A percentile compares a stretch with the other conserved stretches of the same genome.
These are phyloP conservation scores for Syngnathoides biaculeatus DNA, from an alignment of 2,113 vertebrate species.

Conservation along the genomic window DNA sequence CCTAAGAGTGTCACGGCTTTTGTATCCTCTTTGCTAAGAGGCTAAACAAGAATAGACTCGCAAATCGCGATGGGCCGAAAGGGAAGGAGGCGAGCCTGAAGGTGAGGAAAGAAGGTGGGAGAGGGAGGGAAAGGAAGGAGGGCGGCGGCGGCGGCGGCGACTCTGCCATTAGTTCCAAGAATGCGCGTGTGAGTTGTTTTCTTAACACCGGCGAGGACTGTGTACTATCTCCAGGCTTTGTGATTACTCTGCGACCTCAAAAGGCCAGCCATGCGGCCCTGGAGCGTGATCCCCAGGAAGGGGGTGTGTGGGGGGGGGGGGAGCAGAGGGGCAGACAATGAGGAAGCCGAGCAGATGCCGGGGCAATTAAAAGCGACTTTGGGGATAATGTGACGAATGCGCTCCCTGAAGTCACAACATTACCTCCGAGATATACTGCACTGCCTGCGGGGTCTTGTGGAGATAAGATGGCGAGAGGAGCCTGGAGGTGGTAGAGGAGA, in stretches of 20 bases:
- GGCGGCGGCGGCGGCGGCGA: conserved; percentile 50
- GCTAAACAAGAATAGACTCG: conserved; percentile 70
- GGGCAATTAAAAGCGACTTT: conserved; percentile 75
- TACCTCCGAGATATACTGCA: conserved; percentile 75
- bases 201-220: conserved; percentile 46
- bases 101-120: conserved; percentile 51
- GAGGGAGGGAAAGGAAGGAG: conserved; percentile 50
- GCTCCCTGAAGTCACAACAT: conserved; percentile 68
- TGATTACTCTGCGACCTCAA: conserved; percentile 64
- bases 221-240: conserved; percentile 60
- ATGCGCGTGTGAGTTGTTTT: conserved; percentile 53
- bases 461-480: conserved; percentile 54
- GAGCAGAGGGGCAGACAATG: conserved; percentile 38
- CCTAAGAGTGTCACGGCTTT: conserved; percentile 46
- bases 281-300: conserved; percentile 49
- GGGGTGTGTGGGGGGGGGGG: neutral
- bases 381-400: conserved; percentile 78
- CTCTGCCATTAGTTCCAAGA: conserved; percentile 54
- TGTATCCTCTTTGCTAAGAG: conserved; percentile 60
- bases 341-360: conserved; percentile 79
- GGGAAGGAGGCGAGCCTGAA: conserved; percentile 47
- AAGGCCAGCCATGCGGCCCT: conserved; percentile 64
- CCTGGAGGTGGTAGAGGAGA: neutral
- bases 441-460: conserved; percentile 55
- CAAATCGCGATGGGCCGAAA: conserved; percentile 62